Base-by-base conservation (phyloP, 2,888 invertebrate genomes). In the Malthinus flaveolus region DNA sequence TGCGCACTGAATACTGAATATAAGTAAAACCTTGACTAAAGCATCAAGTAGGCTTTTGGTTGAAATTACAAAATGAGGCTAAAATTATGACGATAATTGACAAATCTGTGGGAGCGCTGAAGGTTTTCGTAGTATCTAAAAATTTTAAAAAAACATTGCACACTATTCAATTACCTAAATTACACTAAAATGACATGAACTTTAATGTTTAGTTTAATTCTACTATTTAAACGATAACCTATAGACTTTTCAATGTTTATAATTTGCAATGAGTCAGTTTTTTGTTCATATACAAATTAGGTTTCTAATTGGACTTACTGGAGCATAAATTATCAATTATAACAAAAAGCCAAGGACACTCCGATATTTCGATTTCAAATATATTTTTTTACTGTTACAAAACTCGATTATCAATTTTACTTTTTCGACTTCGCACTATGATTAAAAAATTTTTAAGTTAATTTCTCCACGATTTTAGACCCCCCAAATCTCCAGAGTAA, bases 161-260 rank as follows among this genome's bases (percentile, higher is more conserved):
- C 12, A 9, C 15, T 42, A 42, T 15, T 15, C 23, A 42, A 23
- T 42, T 42, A 42, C 6, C 6, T 11, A 2, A 15, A 39, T 42
- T 6, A 8, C 15, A 39, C 4, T 13, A 8, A 42, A 42, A 23
- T 15, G 13, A 5, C 13, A 42, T n/a, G 15, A 42, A 42, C 1
- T 39, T 37, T 39, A 15, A 42, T 5, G 23, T 42, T 42, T 42
- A 42, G 15, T 23, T n/a, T n/a, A 11, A 42, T 42, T 42, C 9
- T 11, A 42, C 6, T 15, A 23, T 42, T 15, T 5, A 15, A 42
- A 12, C 23, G 39, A 42, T 42, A 42, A 42, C 39, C 39, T 3
- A 42, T 3, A 15, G 39, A 42, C 39, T 15, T 39, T 42, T 42
- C 13, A 42, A 42, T 42, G 39, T 42, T 42, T 42, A 42, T 42